These are phyloP conservation scores for Ectemnius continuus DNA, from an alignment of 2,888 invertebrate species.

Conservation along the genomic window DNA sequence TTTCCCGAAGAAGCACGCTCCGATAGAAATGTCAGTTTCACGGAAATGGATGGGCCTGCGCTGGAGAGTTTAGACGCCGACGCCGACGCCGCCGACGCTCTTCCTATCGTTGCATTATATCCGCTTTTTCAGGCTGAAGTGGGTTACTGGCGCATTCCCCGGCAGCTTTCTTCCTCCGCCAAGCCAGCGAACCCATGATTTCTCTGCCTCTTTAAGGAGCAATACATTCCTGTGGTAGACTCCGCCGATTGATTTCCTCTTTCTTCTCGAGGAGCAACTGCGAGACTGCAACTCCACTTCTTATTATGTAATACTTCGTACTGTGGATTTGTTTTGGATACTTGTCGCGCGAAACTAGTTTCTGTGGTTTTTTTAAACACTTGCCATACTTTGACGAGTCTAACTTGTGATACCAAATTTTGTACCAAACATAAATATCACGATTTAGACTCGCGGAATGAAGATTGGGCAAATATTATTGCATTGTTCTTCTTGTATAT, in stretches of 20 bases:
- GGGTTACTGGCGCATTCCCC: constrained; percentile 53
- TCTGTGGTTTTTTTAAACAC: too few species aligned
- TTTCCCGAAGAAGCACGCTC: constrained; percentile 52
- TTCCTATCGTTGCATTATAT: constrained; percentile 55
- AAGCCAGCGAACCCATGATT: neutral
- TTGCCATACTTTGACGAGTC: too few species aligned
- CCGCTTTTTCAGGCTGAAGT: constrained; percentile 56
- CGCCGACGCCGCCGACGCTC: too few species aligned
- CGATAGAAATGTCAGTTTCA: constrained; percentile 63
- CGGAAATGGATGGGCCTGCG: constrained; percentile 56
- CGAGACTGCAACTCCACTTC: too few species aligned
- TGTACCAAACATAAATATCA: too few species aligned
- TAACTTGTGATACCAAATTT: too few species aligned
- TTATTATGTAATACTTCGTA: too few species aligned
- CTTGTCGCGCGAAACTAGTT: too few species aligned
- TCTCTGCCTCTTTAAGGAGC: constrained; percentile 22
- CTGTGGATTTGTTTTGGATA: too few species aligned
- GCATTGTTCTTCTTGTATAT: too few species aligned
- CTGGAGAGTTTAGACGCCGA: constrained; percentile 36
- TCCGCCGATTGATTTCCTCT: constrained; percentile 34
- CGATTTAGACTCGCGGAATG: too few species aligned
- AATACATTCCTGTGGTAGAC: constrained; percentile 21
- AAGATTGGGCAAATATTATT: too few species aligned
- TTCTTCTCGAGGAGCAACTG: neutral
- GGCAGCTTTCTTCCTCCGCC: neutral